Percentiles rank a stretch among this genome's conserved stretches.
Conservation (phyloP, 2,888 invertebrate genomes). For the Prionchulus punctatus region DNA sequence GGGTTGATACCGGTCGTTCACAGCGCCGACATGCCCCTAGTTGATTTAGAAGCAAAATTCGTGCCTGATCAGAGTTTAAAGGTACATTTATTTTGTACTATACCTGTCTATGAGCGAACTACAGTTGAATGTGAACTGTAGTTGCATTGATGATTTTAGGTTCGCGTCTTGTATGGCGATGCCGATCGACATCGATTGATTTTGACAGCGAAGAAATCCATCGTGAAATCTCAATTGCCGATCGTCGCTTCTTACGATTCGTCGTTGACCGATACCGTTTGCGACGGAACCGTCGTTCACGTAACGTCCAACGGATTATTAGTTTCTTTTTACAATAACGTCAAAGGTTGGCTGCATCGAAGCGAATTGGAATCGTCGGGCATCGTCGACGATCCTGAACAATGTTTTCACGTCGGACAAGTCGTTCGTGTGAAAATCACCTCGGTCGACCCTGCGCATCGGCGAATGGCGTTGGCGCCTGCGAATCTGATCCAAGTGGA, state of each 20-base stretch:
- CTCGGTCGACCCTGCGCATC: neutral
- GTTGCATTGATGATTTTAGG: no score
- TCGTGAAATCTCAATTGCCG: neutral
- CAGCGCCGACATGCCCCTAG: no score
- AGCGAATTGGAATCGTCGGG: neutral
- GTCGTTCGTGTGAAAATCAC: neutral
- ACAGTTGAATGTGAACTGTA: no score
- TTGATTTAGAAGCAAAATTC: no score
- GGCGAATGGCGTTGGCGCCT: neutral
- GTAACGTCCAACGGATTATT: neutral
- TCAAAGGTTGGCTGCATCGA: constrained; percentile 2
- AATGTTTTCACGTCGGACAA: constrained; percentile 2
- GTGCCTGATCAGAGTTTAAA: no score
- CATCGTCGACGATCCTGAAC: neutral
- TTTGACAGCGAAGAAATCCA: neutral
- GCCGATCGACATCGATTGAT: neutral
- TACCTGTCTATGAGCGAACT: no score
- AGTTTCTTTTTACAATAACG: constrained; percentile 7
- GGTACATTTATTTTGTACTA: no score
- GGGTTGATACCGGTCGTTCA: constrained; percentile 9
- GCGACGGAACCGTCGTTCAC: neutral
- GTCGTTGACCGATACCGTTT: neutral
- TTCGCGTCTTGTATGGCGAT: neutral
- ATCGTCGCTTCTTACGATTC: neutral
- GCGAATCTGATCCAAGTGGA: no score